phyloP scores from a whole-genome alignment of 2,888 invertebrate species.

The Hirtodrosophila trivittata region DNA sequence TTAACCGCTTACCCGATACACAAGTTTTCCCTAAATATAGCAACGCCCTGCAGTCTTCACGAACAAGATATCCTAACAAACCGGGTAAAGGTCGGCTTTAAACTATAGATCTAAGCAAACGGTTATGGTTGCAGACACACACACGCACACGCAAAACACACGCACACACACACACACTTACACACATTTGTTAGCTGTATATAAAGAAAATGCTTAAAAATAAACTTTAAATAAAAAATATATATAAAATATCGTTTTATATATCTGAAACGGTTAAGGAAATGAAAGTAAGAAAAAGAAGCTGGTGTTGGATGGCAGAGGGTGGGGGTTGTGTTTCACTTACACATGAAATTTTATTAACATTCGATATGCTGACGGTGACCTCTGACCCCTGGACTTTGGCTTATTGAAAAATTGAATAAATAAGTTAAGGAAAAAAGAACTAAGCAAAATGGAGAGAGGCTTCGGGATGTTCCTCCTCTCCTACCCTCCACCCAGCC shows the following conservation, averaged over 20 bases:
- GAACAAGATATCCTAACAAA: conserved; percentile 30
- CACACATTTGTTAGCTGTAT: conserved; percentile 48
- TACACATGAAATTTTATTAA: conserved; percentile 65
- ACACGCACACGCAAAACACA: too few relatives aligned
- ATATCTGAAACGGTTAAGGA: conserved; percentile 30
- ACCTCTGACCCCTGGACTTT: background rate
- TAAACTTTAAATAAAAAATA: conserved; percentile 44
- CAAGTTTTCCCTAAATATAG: conserved; percentile 30
- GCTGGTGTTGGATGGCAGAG: background rate
- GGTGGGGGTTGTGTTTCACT: background rate
- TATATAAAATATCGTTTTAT: conserved; percentile 8
- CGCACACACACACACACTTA: background rate
- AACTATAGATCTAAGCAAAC: conserved; percentile 33
- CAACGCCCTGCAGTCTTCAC: conserved; percentile 14
- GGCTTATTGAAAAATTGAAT: background rate
- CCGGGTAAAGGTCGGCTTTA: conserved; percentile 53
- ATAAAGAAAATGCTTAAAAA: conserved; percentile 62
- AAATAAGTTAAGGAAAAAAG: conserved; percentile 1
- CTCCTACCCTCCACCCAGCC: background rate
- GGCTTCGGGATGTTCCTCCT: too few relatives aligned
- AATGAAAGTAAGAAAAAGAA: conserved; percentile 5
- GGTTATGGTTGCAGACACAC: conserved; percentile 54
- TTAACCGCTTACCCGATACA: conserved; percentile 50
- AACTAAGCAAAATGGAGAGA: too few relatives aligned
- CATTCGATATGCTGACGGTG: conserved; percentile 15